These are phyloP conservation scores for Notothenia rossii DNA, from an alignment of 2,113 vertebrate genomes.

Conservation along the genomic window DNA sequence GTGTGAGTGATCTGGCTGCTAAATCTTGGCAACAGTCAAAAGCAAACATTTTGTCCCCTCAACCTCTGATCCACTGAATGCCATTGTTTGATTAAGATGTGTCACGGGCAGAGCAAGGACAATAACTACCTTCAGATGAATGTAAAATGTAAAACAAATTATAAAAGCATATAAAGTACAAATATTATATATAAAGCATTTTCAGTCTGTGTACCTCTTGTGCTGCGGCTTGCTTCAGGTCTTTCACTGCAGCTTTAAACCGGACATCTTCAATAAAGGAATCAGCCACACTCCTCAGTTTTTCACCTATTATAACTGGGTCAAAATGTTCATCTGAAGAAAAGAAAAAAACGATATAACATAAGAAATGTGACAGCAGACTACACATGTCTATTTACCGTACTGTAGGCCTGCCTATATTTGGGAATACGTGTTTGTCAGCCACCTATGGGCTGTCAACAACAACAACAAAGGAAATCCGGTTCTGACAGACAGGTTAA, in stretches of 20 bases:
- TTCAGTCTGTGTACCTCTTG: constrained; percentile 62
- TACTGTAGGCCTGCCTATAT: neutral
- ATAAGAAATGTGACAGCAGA: neutral
- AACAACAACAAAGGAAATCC: neutral
- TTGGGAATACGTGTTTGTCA: neutral
- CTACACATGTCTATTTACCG: neutral
- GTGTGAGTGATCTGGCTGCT: too few species aligned
- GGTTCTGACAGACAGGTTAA: neutral
- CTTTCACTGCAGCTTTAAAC: constrained; percentile 43
- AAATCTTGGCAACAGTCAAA: neutral
- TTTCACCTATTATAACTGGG: constrained; percentile 68
- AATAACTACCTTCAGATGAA: neutral
- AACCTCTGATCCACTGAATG: neutral
- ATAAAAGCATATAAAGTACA: neutral
- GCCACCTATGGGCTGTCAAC: neutral
- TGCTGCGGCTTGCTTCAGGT: constrained; percentile 34
- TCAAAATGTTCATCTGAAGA: constrained; percentile 65
- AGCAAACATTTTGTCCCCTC: neutral
- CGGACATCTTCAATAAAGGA: constrained; percentile 38
- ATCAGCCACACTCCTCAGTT: constrained; percentile 73
- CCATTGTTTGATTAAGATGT: too few species aligned
- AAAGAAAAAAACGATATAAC: neutral
- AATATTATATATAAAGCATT: neutral
- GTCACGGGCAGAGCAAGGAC: neutral
- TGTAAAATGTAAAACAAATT: neutral